Percentiles rank a stretch among this genome's conserved stretches.
Conservation (phyloP, 2,113 vertebrate species). For the Calonectris borealis region DNA sequence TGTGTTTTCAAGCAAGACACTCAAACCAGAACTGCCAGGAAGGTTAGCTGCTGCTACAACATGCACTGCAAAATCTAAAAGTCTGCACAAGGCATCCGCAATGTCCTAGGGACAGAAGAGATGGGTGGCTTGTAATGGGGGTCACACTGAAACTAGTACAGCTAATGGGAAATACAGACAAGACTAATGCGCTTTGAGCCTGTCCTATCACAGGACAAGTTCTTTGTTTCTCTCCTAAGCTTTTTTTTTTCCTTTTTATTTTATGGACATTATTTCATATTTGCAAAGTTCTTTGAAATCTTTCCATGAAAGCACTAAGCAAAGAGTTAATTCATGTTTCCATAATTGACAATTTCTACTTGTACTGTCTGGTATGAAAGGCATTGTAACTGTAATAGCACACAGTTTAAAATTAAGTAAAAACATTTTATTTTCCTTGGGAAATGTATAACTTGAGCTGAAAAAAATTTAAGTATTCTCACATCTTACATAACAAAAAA, state of each 20-base stretch:
- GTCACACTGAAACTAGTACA: neutral
- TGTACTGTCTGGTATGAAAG: neutral
- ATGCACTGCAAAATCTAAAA: neutral
- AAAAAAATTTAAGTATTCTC: neutral
- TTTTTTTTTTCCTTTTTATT: neutral
- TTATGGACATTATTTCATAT: neutral
- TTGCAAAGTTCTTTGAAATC: neutral
- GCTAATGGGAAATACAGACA: neutral
- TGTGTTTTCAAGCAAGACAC: neutral
- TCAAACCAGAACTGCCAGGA: neutral
- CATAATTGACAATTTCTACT: neutral
- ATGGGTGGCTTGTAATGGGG: neutral
- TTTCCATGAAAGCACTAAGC: neutral
- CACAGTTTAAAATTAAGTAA: neutral
- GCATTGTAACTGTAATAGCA: neutral
- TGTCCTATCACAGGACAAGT: neutral
- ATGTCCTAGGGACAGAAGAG: neutral
- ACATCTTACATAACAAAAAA: neutral
- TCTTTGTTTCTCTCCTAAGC: neutral
- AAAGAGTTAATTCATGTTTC: neutral
- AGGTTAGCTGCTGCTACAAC: neutral
- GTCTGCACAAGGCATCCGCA: fast-evolving
- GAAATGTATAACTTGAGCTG: neutral
- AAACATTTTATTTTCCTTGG: neutral
- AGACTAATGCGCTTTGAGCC: neutral